These are phyloP conservation scores for Acomys russatus DNA, from an alignment of 2,797 vertebrate species.

Conservation along the genomic window DNA sequence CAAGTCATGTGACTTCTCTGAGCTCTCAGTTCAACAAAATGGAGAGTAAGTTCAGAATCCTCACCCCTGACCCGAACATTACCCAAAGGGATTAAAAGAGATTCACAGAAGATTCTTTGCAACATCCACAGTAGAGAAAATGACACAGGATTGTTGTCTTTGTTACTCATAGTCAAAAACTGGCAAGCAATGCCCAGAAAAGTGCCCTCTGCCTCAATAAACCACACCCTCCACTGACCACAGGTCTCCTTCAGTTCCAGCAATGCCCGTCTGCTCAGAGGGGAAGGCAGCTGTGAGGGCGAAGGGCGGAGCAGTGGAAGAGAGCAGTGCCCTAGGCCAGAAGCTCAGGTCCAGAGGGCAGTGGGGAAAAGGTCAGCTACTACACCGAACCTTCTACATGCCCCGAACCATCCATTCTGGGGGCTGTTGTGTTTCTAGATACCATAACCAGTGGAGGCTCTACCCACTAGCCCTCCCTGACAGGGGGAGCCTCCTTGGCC, in stretches of 20 bases:
- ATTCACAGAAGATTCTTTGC: neutral
- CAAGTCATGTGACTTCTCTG: slow-evolving; percentile 15
- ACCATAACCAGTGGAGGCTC: neutral
- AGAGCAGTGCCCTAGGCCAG: neutral
- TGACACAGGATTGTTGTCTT: neutral
- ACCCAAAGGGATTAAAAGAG: neutral
- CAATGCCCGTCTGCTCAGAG: neutral
- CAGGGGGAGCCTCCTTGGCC: neutral
- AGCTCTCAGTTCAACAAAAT: neutral
- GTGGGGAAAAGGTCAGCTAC: neutral
- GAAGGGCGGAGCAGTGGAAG: neutral
- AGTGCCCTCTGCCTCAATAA: neutral
- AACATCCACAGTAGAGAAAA: neutral
- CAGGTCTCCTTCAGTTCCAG: neutral
- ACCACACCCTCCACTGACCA: neutral
- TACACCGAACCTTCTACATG: fast-evolving
- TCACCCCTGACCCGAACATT: neutral
- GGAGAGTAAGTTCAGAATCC: neutral
- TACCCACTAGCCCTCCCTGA: fast-evolving
- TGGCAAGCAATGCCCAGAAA: neutral
- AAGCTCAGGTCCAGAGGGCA: neutral
- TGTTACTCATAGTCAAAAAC: neutral
- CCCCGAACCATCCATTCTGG: neutral
- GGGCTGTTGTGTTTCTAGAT: neutral
- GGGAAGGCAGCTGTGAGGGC: neutral